Evolutionary conservation across 2,113 vertebrate species (phyloP), one percentile per base, ranked within the genome.

Genomic region (Pampusana beccarii): DNA sequence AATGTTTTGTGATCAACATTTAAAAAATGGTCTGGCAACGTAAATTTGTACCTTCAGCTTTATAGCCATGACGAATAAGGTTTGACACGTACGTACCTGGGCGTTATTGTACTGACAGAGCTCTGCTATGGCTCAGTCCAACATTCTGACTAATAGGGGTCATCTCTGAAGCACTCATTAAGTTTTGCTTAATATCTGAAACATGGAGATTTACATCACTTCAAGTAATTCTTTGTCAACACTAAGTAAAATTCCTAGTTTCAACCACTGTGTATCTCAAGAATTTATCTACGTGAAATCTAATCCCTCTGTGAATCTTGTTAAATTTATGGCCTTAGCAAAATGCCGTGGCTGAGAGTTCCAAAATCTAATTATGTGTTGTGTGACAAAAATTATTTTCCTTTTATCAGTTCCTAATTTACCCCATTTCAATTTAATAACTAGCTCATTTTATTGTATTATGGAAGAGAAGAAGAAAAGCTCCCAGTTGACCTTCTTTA

Each of bases 301-400:
- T 90, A 96, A 88, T 92, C 80, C 42, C 75, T 90, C 51, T 80
- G 92, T 80, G 90, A 94, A 88, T 95, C 81, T 62, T 83, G 60
- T 80, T 88, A 90, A 92, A 95, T 96, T 96, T 90, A 90, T 92
- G 80, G 86, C 60, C 80, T 94, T 94, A 93, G 79, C 67, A 90
- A 90, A 94, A 93, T 74, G 75, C 82, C 9, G 2, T 78, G 86
- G 88, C 87, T 95, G 90, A 67, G 64, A 93, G 64, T 86, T 89
- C 80, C 90, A 93, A 88, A 93, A 88, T 95, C 93, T 96, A 93
- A 96, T 97, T 96, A 94, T 53, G 64, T 88, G 71, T 92, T 96
- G 79, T 94, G 92, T 96, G 92, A 96, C 86, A 95, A 95, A 97
- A 97, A 96, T 96, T 88, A 96, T 96, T 96, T 97, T 96, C 82